phyloP scores from a whole-genome alignment of 2,113 vertebrate species.

The Oreotrochilus melanogaster region DNA sequence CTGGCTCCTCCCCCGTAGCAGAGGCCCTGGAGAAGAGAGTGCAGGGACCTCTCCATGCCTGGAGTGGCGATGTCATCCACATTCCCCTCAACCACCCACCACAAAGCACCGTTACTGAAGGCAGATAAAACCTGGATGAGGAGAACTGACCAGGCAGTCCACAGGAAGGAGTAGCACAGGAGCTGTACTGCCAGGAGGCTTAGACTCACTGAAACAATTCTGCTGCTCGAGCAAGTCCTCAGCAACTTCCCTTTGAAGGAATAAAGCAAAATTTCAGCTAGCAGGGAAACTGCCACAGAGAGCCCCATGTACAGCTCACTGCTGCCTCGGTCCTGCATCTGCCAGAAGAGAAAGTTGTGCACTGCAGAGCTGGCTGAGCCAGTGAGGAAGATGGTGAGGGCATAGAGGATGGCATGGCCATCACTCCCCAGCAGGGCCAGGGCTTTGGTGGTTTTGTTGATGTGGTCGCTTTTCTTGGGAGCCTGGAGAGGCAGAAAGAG shows the following conservation, averaged over 20 bases:
- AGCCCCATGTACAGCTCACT: conserved; percentile 86
- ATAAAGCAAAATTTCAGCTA: conserved; percentile 79
- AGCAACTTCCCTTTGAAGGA: conserved; percentile 67
- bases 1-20: conserved; percentile 75
- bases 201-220: conserved; percentile 64
- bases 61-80: conserved; percentile 81
- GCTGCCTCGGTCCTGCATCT: conserved; percentile 86
- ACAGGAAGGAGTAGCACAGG: conserved; percentile 87
- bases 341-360: conserved; percentile 90
- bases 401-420: conserved; percentile 75
- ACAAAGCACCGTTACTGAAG: conserved; percentile 80
- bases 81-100: conserved; percentile 81
- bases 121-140: conserved; percentile 81
- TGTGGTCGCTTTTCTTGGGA: conserved; percentile 57
- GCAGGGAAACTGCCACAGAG: conserved; percentile 70
- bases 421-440: conserved; percentile 78
- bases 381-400: conserved; percentile 76
- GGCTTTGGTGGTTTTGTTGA: conserved; percentile 75
- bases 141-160: conserved; percentile 83
- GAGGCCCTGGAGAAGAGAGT: conserved; percentile 72
- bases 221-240: conserved; percentile 70
- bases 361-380: conserved; percentile 66
- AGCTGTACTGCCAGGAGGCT: conserved; percentile 79
- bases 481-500: conserved; percentile 77
- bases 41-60: conserved; percentile 79